A percentile compares a stretch with the other conserved stretches of the same genome.
These are phyloP conservation scores for Gallinago jamesoni DNA, from an alignment of 2,113 vertebrate genomes.

Conservation along the genomic window DNA sequence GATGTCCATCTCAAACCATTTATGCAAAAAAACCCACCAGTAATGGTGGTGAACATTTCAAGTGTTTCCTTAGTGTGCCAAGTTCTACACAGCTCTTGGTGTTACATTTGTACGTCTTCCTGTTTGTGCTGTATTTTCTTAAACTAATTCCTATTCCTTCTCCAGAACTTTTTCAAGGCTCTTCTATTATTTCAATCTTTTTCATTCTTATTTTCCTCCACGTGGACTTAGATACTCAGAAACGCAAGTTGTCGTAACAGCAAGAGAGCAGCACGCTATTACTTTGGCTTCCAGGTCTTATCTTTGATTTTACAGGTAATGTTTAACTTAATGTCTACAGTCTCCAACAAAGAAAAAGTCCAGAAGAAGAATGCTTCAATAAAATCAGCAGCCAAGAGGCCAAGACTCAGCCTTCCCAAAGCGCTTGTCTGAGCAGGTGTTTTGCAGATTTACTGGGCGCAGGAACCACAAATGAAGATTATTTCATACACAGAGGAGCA, in stretches of 20 bases:
- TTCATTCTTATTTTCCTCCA: background rate
- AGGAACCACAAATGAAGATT: background rate
- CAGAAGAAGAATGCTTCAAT: background rate
- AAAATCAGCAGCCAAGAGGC: background rate
- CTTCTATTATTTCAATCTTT: background rate
- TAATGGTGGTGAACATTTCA: background rate
- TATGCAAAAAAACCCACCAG: background rate
- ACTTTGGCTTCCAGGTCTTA: background rate
- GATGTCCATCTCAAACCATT: background rate
- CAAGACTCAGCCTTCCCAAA: background rate
- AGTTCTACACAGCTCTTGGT: background rate
- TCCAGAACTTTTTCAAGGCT: background rate
- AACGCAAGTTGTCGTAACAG: background rate
- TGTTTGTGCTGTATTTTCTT: background rate
- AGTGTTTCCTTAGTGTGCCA: background rate
- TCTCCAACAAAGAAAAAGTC: background rate
- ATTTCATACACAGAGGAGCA: background rate
- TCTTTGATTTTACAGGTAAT: background rate
- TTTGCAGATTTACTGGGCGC: background rate
- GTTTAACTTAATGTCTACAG: background rate
- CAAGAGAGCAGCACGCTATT: background rate
- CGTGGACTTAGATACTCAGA: background rate
- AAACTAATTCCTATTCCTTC: background rate
- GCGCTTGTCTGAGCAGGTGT: background rate
- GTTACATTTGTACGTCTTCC: background rate